Evolutionary conservation across 2,797 vertebrate species (phyloP).

Genomic region (Esox lucius): DNA sequence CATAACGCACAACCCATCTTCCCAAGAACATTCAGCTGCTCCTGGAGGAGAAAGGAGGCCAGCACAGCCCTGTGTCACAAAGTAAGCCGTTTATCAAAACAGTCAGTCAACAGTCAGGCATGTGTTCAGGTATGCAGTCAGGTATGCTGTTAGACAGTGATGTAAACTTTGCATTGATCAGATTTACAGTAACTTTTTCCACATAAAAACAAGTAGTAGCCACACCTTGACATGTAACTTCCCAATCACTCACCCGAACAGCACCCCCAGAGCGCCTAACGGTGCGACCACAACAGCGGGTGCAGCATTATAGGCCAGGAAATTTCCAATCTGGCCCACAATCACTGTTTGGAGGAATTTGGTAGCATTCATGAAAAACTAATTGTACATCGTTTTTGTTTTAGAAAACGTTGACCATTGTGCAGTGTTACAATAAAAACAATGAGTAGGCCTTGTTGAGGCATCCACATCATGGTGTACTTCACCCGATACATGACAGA

Average conservation of each 20-base stretch:
- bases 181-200: neutral
- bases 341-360: constrained; percentile 80
- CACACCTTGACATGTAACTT: neutral
- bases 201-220: neutral
- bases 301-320: constrained; percentile 91
- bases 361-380: neutral
- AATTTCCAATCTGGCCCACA: constrained; percentile 93
- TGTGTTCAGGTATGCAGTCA: too few species aligned
- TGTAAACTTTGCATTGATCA: neutral
- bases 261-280: constrained; percentile 93
- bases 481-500: constrained; percentile 3
- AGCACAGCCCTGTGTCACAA: constrained; percentile 84
- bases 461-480: neutral
- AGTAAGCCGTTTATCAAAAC: constrained; percentile 17
- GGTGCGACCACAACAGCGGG: constrained; percentile 94
- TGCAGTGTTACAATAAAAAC: neutral
- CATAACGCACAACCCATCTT: constrained; percentile 91
- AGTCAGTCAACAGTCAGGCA: neutral
- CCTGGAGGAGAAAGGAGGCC: constrained; percentile 89
- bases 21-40: constrained; percentile 90
- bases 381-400: neutral
- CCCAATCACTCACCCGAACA: constrained; percentile 88
- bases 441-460: neutral
- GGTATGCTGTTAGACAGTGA: too few species aligned
- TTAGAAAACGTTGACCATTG: neutral